A percentile compares a stretch with the other conserved stretches of the same genome.
phyloP scores from a whole-genome alignment of 1,140 invertebrate species.

The Drosophila oshimai region DNA sequence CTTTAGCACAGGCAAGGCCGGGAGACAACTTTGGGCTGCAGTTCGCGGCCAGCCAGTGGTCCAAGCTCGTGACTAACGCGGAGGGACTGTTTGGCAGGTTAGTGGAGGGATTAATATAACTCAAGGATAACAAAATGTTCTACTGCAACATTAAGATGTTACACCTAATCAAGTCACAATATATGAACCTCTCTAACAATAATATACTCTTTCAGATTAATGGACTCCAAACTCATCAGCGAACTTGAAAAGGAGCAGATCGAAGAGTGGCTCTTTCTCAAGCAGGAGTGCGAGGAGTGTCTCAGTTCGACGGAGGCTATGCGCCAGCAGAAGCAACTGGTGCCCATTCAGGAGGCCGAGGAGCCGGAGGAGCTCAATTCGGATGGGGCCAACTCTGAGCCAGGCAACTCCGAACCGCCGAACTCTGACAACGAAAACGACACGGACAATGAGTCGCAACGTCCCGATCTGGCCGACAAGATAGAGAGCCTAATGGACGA shows the following conservation, averaged over 20 bases:
- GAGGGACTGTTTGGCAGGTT: constrained; percentile 90
- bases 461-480: constrained; percentile 88
- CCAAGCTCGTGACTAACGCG: constrained; percentile 91
- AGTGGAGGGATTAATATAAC: background rate
- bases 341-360: constrained; percentile 87
- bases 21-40: constrained; percentile 87
- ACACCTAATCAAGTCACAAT: too few species aligned
- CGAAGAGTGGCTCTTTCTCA: constrained; percentile 92
- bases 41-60: constrained; percentile 91
- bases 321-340: constrained; percentile 84
- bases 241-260: constrained; percentile 87
- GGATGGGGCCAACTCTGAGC: constrained; percentile 83
- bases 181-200: background rate
- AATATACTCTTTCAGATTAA: constrained; percentile 42
- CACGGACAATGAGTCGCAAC: constrained; percentile 85
- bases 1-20: background rate
- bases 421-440: constrained; percentile 87
- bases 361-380: constrained; percentile 82
- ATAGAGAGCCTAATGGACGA: constrained; percentile 88
- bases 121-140: too few species aligned
- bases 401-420: constrained; percentile 51
- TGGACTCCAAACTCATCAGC: constrained; percentile 85
- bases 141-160: too few species aligned
- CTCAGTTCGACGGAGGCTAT: constrained; percentile 85
- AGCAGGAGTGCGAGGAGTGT: constrained; percentile 93